Conservation (phyloP, 2,797 vertebrate species). For the Sus cebifrons region DNA sequence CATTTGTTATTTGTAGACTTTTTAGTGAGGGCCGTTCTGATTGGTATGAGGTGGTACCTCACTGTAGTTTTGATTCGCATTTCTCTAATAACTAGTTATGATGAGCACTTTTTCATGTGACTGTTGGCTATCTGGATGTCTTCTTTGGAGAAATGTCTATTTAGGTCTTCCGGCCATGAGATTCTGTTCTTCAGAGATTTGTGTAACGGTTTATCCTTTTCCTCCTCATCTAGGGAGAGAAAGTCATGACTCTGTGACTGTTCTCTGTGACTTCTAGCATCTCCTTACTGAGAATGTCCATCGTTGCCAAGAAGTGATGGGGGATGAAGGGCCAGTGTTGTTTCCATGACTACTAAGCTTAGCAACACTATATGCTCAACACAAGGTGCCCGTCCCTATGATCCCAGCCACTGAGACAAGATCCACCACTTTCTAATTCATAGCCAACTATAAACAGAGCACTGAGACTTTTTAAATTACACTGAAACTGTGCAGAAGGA, state of each 20-base stretch:
- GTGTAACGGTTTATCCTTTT: no score
- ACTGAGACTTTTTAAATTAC: background rate
- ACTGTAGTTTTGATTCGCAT: background rate
- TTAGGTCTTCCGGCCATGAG: background rate
- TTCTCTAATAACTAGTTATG: background rate
- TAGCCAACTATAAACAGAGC: background rate
- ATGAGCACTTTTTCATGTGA: no score
- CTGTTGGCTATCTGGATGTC: background rate
- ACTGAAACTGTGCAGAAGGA: background rate
- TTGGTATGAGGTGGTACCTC: background rate
- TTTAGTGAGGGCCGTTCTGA: background rate
- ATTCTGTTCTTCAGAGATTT: no score
- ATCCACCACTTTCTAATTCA: background rate
- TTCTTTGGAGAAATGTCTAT: background rate
- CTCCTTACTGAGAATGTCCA: fast-evolving
- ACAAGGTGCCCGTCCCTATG: fast-evolving
- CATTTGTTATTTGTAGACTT: background rate
- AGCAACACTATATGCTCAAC: fast-evolving
- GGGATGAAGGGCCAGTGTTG: background rate
- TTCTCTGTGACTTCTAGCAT: background rate
- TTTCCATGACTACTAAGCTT: background rate
- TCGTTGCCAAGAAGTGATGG: background rate
- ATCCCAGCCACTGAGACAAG: background rate
- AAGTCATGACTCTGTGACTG: no score
- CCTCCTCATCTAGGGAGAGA: no score